Base-by-base conservation (phyloP, 2,113 vertebrate genomes). In the Crotalus helleri region DNA sequence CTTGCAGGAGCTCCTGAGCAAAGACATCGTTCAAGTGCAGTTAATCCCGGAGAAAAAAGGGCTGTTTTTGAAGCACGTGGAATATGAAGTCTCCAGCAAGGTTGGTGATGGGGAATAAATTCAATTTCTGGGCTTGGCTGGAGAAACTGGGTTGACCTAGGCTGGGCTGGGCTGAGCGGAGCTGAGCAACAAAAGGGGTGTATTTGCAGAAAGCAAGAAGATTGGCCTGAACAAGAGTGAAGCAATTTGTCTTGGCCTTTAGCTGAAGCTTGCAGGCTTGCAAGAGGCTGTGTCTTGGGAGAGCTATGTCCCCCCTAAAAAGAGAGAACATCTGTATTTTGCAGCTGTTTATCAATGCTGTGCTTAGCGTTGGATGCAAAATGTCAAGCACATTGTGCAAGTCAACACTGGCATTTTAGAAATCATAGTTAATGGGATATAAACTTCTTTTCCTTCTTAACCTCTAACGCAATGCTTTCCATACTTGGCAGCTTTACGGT, bases 21-120 rank as follows among this genome's bases (percentile, higher is more conserved):
- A 97, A 74, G 99, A 99, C 88, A 97, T 96, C 0, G 98, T 99
- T 93, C 98, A 98, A 95, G 98, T 99, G 97, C 98, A 99, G 97
- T 98, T 99, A 89, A 99, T 99, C 88, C 99, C 99, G 0, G 99
- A 99, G 98, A 99, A 99, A 98, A 99, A 99, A 93, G 99, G 99
- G 39, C 97, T 99, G 92, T 99, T 99, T 91, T 98, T 99, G 90
- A 99, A 99, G 96, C 99, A 99, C 49, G 99, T 99, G 97, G 99
- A 99, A 69, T 99, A 99, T 49, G 98, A 99, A 95, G 97, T 99
- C 95, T 99, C 98, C 95, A 99, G 99, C 97, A 98, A 99, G 98
- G 99, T 5, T 1, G 69, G 44, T 26, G 9, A 23, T 6, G 19
- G 17, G 86, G 9, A 51, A 24, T 7, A 8, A 9, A 12, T 21